phyloP scores from a whole-genome alignment of 2,797 vertebrate species.

The Thalassophryne amazonica region DNA sequence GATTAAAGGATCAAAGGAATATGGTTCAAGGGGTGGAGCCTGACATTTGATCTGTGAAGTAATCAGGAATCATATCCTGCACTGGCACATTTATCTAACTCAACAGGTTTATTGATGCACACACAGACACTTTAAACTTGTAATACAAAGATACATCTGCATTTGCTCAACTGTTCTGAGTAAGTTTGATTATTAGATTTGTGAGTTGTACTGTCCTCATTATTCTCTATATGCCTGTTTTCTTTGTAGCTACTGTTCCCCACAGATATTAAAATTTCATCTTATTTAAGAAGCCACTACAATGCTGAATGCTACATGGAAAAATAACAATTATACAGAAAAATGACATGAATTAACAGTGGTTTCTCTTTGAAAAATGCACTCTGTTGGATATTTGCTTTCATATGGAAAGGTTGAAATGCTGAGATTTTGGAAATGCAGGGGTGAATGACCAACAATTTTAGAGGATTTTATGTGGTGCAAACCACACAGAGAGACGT shows the following conservation, averaged over 20 bases:
- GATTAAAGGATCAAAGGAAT: no score
- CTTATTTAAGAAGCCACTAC: background rate
- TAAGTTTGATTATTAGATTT: conserved; percentile 12
- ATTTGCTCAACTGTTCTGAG: background rate
- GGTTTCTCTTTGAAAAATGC: background rate
- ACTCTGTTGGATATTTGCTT: background rate
- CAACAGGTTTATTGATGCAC: background rate
- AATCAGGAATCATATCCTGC: background rate
- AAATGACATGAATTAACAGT: background rate
- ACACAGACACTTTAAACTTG: background rate
- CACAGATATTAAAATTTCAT: conserved; percentile 26
- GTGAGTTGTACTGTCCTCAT: conserved; percentile 11
- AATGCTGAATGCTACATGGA: background rate
- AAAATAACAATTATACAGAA: conserved; percentile 1
- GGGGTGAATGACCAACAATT: no score
- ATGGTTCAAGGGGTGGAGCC: no score
- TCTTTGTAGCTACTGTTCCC: conserved; percentile 11
- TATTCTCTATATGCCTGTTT: background rate
- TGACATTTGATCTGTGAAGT: no score
- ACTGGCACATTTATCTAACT: background rate
- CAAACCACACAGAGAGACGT: background rate
- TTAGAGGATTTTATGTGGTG: background rate
- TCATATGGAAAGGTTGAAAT: background rate
- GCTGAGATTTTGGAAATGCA: background rate
- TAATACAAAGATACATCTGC: background rate